A percentile compares a stretch with the other conserved stretches of the same genome.
Conservation (phyloP, 2,113 vertebrate genomes). For the Barnardius zonarius region DNA sequence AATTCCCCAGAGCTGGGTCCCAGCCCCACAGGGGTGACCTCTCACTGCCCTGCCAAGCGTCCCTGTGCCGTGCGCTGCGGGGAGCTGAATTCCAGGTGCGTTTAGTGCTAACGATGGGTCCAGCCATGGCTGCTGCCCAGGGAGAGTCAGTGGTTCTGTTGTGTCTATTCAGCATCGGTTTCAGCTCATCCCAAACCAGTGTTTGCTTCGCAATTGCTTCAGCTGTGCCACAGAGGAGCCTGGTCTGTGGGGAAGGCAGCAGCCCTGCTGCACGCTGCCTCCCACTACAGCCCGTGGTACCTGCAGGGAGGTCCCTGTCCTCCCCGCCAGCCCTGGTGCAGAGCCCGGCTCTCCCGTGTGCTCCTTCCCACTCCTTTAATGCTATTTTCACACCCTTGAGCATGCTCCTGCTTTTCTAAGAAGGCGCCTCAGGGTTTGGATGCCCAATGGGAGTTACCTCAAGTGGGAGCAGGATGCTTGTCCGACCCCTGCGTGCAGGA, state of each 20-base stretch:
- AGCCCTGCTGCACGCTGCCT: neutral
- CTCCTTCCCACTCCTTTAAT: neutral
- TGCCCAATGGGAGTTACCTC: neutral
- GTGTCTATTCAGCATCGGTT: fast-evolving
- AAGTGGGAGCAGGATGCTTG: neutral
- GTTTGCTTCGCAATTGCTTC: neutral
- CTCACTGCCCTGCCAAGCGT: neutral
- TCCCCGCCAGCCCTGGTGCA: fast-evolving
- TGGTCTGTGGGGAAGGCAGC: neutral
- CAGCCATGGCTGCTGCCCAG: neutral
- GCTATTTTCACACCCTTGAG: neutral
- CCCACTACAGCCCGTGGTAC: neutral
- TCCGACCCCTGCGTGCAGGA: fast-evolving
- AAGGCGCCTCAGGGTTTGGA: neutral
- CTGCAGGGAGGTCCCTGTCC: neutral
- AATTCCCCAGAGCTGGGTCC: neutral
- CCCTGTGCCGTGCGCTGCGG: fast-evolving
- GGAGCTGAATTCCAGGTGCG: neutral
- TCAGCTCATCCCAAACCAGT: neutral
- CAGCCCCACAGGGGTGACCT: fast-evolving
- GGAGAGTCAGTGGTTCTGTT: neutral
- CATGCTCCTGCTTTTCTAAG: neutral
- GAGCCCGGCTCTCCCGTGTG: neutral
- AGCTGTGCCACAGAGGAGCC: fast-evolving
- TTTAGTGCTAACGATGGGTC: neutral